Conservation (phyloP, 2,888 invertebrate genomes). For the Spilarctia lutea region DNA sequence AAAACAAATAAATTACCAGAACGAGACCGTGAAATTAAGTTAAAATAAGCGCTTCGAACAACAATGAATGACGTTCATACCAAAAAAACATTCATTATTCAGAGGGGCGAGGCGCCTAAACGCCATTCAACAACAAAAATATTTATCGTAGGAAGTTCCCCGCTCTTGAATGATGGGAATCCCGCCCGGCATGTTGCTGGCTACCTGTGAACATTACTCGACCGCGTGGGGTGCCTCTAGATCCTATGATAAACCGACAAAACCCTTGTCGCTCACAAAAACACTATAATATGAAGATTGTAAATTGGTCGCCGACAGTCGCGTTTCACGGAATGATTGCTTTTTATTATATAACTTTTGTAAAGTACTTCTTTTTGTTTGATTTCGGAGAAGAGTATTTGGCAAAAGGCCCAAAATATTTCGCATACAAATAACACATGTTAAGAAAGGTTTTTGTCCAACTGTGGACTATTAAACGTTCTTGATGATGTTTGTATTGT, state of each 20-base stretch:
- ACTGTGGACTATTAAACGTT: too few relatives aligned
- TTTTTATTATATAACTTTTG: constrained; percentile 36
- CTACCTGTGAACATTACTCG: constrained; percentile 62
- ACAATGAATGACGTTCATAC: constrained; percentile 39
- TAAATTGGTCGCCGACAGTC: constrained; percentile 36
- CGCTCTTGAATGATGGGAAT: constrained; percentile 60
- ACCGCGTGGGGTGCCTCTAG: constrained; percentile 53
- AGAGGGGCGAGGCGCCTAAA: constrained; percentile 51
- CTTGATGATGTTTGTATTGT: too few relatives aligned
- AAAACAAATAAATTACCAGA: constrained; percentile 28
- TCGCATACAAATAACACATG: constrained; percentile 25
- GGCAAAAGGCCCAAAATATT: constrained; percentile 37
- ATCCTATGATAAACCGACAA: constrained; percentile 49
- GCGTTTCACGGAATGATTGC: constrained; percentile 33
- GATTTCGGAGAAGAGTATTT: constrained; percentile 44
- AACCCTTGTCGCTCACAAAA: constrained; percentile 44
- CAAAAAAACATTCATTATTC: constrained; percentile 52
- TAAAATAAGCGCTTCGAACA: constrained; percentile 31
- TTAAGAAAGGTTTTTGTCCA: too few relatives aligned
- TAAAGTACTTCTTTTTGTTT: constrained; percentile 43
- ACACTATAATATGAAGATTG: constrained; percentile 47
- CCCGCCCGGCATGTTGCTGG: constrained; percentile 52
- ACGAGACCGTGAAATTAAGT: constrained; percentile 29
- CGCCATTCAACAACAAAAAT: constrained; percentile 65
- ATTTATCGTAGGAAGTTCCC: constrained; percentile 69